Conservation (phyloP, 2,113 vertebrate species). For the Pterophyllum scalare region DNA sequence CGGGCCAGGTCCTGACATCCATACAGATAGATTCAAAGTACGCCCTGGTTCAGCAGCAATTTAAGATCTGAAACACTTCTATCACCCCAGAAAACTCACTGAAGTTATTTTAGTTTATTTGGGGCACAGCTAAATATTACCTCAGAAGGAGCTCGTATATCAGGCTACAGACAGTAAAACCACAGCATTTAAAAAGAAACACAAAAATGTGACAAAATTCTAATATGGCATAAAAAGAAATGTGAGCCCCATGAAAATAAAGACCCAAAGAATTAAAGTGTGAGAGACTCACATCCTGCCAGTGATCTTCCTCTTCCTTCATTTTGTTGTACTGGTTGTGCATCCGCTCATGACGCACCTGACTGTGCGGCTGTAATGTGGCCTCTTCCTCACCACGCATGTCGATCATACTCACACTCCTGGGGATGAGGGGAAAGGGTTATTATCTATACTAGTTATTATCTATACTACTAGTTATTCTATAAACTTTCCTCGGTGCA, state of each 20-base stretch:
- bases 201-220: neutral
- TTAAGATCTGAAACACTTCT: neutral
- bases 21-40: neutral
- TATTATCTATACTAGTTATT: neutral
- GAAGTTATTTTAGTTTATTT: slow-evolving; percentile 19
- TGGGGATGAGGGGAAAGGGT: slow-evolving; percentile 46
- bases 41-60: neutral
- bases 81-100: neutral
- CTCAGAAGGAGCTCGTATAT: neutral
- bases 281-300: slow-evolving; percentile 92
- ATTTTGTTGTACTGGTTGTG: slow-evolving; percentile 89
- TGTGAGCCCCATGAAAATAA: neutral
- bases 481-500: neutral
- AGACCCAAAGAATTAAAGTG: neutral
- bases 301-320: slow-evolving; percentile 94
- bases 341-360: slow-evolving; percentile 91
- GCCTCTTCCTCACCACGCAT: slow-evolving; percentile 91
- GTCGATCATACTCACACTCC: slow-evolving; percentile 96
- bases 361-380: slow-evolving; percentile 88
- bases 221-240: neutral
- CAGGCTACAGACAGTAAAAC: neutral
- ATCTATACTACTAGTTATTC: neutral
- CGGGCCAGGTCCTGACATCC: slow-evolving; percentile 89
- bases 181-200: neutral
- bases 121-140: neutral